Percentiles rank a stretch among this genome's conserved stretches.
Conservation (phyloP, 2,797 vertebrate genomes). For the Danio jaintianensis region DNA sequence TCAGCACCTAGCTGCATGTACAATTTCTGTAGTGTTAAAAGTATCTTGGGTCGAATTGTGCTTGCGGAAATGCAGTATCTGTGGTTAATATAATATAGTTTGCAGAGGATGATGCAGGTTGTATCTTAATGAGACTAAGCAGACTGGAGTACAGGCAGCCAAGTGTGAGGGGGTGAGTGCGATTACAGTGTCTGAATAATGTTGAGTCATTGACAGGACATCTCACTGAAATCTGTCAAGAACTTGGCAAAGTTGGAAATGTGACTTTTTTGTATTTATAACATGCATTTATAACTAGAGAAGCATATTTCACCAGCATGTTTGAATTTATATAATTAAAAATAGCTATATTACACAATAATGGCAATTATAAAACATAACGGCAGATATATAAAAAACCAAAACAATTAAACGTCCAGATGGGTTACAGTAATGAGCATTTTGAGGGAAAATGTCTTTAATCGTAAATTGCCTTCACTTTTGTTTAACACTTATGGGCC, state of each 20-base stretch:
- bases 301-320: not conserved
- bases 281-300: not conserved
- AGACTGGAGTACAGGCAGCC: constrained; percentile 42
- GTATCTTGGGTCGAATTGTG: constrained; percentile 32
- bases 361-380: not conserved
- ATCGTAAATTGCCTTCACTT: not conserved
- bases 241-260: not conserved
- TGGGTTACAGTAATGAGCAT: not conserved
- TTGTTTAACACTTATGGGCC: not conserved
- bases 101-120: constrained; percentile 15
- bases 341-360: not conserved
- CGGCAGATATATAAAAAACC: not conserved
- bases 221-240: not conserved
- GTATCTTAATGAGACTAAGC: constrained; percentile 39
- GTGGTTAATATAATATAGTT: constrained; percentile 28
- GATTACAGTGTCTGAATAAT: constrained; percentile 13
- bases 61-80: constrained; percentile 9
- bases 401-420: not conserved
- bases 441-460: not conserved
- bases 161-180: constrained; percentile 4
- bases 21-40: constrained; percentile 54
- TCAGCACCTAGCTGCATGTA: constrained; percentile 60
- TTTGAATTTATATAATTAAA: not conserved
- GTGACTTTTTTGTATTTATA: not conserved
- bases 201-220: constrained; percentile 1